phyloP scores from a whole-genome alignment of 2,888 invertebrate species.

The Rhynchonema sp. region DNA sequence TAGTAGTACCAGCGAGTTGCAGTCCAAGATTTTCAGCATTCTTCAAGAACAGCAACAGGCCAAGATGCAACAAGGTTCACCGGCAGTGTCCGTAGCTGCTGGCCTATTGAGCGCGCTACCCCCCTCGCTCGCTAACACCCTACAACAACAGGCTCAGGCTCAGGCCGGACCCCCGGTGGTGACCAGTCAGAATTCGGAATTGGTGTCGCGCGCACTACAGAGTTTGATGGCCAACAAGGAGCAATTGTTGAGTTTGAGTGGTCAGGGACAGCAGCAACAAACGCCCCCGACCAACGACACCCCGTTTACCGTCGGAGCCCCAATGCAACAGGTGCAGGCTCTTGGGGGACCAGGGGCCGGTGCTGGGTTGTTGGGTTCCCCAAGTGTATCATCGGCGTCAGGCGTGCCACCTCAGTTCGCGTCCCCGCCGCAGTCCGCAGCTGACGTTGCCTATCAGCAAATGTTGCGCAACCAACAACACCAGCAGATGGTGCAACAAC shows the following conservation, averaged over 20 bases:
- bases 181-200: background rate
- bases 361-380: too few species aligned
- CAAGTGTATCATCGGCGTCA: background rate
- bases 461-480: background rate
- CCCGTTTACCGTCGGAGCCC: too few species aligned
- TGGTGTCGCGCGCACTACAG: background rate
- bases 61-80: background rate
- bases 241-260: background rate
- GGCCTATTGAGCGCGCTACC: background rate
- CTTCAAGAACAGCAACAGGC: background rate
- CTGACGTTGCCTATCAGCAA: background rate
- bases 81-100: background rate
- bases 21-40: background rate
- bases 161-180: background rate
- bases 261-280: background rate
- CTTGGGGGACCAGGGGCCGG: too few species aligned
- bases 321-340: too few species aligned
- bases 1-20: background rate
- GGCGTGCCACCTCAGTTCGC: too few species aligned
- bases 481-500: background rate
- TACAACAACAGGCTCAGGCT: background rate
- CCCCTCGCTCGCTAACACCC: background rate
- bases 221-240: background rate
- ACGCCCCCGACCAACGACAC: too few species aligned
- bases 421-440: background rate